Conservation (phyloP, 2,888 invertebrate species). For the Spisula subtruncata region DNA sequence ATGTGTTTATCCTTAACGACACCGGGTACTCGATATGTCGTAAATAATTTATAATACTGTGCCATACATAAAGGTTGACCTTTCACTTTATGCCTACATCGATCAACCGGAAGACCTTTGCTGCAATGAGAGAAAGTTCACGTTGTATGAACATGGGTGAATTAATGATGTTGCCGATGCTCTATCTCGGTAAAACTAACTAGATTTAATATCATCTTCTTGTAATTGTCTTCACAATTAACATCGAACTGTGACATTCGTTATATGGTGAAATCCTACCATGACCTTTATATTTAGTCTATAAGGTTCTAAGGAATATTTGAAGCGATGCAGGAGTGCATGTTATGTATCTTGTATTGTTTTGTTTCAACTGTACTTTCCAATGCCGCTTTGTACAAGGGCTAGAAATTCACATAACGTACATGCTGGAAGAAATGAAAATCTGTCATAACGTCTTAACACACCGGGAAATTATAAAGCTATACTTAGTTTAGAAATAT, state of each 20-base stretch:
- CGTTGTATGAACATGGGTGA: not conserved
- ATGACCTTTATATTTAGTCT: not conserved
- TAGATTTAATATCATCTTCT: no score
- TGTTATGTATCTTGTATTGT: not conserved
- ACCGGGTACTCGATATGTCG: conserved; percentile 96
- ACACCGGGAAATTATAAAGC: no score
- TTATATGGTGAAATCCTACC: no score
- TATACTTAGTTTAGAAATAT: no score
- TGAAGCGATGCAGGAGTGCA: not conserved
- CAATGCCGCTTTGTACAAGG: no score
- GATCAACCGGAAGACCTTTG: conserved; percentile 93
- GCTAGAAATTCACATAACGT: no score
- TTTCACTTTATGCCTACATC: conserved; percentile 95
- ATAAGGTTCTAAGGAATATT: not conserved
- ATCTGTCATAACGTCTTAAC: no score
- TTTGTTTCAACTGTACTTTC: no score
- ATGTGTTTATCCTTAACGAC: conserved; percentile 90
- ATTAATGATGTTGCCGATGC: no score
- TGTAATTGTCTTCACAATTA: no score
- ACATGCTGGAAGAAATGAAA: no score
- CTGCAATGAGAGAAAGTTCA: conserved; percentile 88
- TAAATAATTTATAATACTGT: conserved; percentile 97
- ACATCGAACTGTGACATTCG: not conserved
- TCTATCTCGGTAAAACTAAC: no score
- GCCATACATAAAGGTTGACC: conserved; percentile 99